Evolutionary conservation across 2,888 invertebrate species (phyloP), one percentile per base, ranked within the genome.

Genomic region (Folsomia manolachei): DNA sequence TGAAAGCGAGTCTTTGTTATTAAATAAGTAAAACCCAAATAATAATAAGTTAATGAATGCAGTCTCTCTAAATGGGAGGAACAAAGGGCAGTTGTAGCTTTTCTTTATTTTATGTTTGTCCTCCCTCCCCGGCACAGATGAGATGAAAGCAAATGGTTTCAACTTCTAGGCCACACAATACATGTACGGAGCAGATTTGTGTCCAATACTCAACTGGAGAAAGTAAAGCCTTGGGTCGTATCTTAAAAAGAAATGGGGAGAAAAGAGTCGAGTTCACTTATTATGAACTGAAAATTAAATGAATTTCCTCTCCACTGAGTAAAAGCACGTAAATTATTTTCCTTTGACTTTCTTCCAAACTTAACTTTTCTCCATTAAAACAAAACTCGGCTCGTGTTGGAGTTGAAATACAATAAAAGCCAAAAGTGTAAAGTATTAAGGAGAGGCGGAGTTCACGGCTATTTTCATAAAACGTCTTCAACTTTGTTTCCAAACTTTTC

Each of bases 221-320:
- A n/a, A 4, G 7, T 39, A 39, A 9, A 39, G 19, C 56, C 56
- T 56, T n/a, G 18, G 9, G 18, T 18, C 21, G 7, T 56, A 56
- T 56, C 4, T 56, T 7, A 7, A 56, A n/a, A n/a, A 56, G 56
- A 56, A 39, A 39, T 4, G 14, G 14, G 39, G 39, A 39, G 39
- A 14, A 39, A 9, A 62, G 23, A 62, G 26, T 24, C 9, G n/a
- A 19, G 21, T 60, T 7, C 60, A 24, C 23, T 24, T 62, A 62
- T 66, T 66, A 66, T 66, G 52, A 66, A 66, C 27, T 21, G 52
- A 52, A 66, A 66, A 66, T 66, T 66, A 66, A 66, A 66, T 66
- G 39, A 66, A 39, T 66, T 64, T 64, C 64, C 64, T 11, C 64
- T 64, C 26, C n/a, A 27, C 27, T 27, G 27, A n/a, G n/a, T 64